These are phyloP conservation scores for Sisor rabdophorus DNA, from an alignment of 2,113 vertebrate genomes.

Conservation along the genomic window DNA sequence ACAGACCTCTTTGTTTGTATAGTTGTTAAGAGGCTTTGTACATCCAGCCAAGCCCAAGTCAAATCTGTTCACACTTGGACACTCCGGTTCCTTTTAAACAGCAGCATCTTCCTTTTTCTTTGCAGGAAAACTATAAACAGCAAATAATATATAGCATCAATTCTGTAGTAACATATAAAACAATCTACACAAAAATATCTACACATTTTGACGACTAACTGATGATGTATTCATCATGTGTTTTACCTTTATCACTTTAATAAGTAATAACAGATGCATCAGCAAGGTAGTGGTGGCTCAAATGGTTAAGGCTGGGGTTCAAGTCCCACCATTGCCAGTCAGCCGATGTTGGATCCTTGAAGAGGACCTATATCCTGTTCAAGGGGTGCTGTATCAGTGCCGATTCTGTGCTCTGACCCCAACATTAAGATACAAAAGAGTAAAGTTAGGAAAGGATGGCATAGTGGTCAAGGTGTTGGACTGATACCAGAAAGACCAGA, in stretches of 20 bases:
- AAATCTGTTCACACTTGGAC: constrained; percentile 58
- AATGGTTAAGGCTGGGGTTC: no score
- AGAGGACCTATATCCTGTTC: no score
- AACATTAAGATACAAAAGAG: no score
- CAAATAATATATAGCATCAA: neutral
- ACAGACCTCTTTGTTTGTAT: constrained; percentile 50
- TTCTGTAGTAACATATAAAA: neutral
- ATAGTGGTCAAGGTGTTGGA: no score
- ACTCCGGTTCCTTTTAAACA: constrained; percentile 46
- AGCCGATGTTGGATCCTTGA: no score
- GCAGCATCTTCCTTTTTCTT: constrained; percentile 28
- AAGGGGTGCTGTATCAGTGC: no score
- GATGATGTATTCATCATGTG: no score
- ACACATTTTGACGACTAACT: neutral
- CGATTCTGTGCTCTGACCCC: no score
- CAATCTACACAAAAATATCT: neutral
- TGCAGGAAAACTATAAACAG: neutral
- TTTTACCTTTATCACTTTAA: neutral
- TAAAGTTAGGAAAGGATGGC: no score
- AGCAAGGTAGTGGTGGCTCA: no score
- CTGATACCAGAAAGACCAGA: no score
- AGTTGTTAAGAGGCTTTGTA: constrained; percentile 47
- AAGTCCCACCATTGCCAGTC: no score
- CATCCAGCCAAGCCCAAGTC: constrained; percentile 48
- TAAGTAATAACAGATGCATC: neutral